Evolutionary conservation across 2,113 vertebrate genomes (phyloP).

Genomic region (Chitala chitala): DNA sequence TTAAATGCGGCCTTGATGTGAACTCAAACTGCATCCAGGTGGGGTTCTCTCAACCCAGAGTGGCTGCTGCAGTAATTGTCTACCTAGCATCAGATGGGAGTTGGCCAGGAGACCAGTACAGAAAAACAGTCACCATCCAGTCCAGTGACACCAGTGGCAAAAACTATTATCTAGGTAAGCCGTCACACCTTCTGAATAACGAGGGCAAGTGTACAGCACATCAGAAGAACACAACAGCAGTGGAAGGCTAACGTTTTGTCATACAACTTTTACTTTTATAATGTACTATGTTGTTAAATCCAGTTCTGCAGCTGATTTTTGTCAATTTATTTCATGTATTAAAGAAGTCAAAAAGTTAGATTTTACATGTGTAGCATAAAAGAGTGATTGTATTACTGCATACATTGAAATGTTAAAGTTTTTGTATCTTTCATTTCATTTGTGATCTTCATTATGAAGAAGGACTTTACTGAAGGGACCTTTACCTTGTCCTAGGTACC

Average conservation of each 20-base stretch:
- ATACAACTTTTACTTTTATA: not conserved
- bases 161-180: conserved; percentile 77
- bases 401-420: not conserved
- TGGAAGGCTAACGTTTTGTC: too few relatives aligned
- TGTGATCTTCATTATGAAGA: not conserved
- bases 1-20: not conserved
- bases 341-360: not conserved
- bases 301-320: not conserved
- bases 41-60: conserved; percentile 72
- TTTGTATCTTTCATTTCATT: not conserved
- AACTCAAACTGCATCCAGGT: conserved; percentile 59
- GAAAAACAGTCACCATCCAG: conserved; percentile 63
- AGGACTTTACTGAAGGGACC: not conserved
- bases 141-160: conserved; percentile 65
- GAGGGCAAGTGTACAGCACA: too few relatives aligned
- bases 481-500: conserved; percentile 56
- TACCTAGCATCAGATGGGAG: conserved; percentile 79
- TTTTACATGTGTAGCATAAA: not conserved
- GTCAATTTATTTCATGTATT: not conserved
- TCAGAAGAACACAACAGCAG: too few relatives aligned
- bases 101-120: conserved; percentile 55
- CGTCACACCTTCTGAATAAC: not conserved
- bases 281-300: not conserved
- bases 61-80: conserved; percentile 74
- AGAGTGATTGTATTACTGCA: not conserved